Evolutionary conservation across 2,888 invertebrate species (phyloP).

Genomic region (Oxystoma pomonae): DNA sequence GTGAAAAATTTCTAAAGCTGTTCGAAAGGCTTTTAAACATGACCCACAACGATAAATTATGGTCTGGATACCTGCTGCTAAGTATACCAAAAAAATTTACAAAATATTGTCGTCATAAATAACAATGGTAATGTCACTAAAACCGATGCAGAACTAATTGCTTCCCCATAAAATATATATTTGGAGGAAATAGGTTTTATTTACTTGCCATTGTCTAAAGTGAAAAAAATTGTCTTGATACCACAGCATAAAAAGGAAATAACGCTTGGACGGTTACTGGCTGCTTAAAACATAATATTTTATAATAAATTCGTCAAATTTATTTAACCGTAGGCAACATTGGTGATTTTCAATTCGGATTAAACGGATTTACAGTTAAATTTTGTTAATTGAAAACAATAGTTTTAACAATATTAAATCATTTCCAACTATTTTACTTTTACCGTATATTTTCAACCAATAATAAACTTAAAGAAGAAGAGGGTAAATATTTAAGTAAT

Average conservation of each 20-base stretch:
- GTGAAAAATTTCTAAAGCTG: too few species aligned
- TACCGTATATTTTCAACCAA: too few species aligned
- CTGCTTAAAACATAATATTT: conserved; percentile 24
- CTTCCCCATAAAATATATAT: neutral
- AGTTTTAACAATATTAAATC: neutral
- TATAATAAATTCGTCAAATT: conserved; percentile 32
- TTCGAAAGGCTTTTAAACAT: too few species aligned
- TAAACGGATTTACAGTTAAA: neutral
- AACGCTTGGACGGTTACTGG: conserved; percentile 28
- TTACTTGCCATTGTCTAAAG: neutral
- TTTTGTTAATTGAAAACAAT: conserved; percentile 3
- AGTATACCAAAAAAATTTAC: conserved; percentile 16
- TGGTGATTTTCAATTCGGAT: conserved; percentile 20
- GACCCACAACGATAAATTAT: conserved; percentile 14
- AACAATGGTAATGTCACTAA: conserved; percentile 8
- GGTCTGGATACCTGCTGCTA: conserved; percentile 13
- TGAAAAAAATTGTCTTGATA: neutral
- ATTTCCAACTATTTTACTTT: neutral
- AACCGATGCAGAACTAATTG: neutral
- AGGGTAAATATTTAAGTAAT: too few species aligned
- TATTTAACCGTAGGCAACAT: conserved; percentile 30
- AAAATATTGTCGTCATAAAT: conserved; percentile 16
- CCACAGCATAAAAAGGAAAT: conserved; percentile 27
- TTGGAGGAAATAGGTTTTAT: neutral
- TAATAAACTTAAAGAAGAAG: too few species aligned